Evolutionary conservation across 2,797 vertebrate species (phyloP).

Genomic region (Sus cebifrons): DNA sequence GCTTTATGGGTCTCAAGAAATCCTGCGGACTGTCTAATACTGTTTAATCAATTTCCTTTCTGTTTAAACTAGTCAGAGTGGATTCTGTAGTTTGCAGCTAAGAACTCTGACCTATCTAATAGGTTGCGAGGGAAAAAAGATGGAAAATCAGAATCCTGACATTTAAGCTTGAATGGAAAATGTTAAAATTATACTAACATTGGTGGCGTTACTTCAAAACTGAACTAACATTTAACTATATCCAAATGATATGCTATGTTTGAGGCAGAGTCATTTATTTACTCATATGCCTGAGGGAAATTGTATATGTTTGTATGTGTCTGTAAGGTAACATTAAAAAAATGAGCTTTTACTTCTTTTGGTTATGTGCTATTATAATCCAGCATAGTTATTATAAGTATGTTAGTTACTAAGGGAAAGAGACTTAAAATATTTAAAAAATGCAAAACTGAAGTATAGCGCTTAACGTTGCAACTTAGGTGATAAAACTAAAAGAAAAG

Average conservation of each 20-base stretch:
- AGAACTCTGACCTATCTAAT: slow-evolving; percentile 19
- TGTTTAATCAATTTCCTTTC: slow-evolving; percentile 48
- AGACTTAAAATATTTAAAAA: slow-evolving; percentile 53
- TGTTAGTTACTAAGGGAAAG: slow-evolving; percentile 52
- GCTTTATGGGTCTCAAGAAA: not conserved
- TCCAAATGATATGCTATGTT: slow-evolving; percentile 50
- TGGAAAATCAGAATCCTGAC: slow-evolving; percentile 47
- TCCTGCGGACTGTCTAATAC: not conserved
- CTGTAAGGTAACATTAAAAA: slow-evolving; percentile 33
- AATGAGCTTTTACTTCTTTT: slow-evolving; percentile 27
- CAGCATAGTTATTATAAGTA: slow-evolving; percentile 27
- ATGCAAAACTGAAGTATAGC: not conserved
- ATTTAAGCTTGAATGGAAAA: slow-evolving; percentile 19
- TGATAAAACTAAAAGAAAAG: slow-evolving; percentile 56
- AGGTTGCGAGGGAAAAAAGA: not conserved
- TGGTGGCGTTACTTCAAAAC: slow-evolving; percentile 1
- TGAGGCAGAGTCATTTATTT: slow-evolving; percentile 51
- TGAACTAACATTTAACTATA: not conserved
- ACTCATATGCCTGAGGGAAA: not conserved
- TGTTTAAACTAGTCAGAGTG: slow-evolving; percentile 11
- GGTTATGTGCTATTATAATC: slow-evolving; percentile 23
- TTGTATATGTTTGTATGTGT: not conserved
- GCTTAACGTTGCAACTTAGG: slow-evolving; percentile 3
- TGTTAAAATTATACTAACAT: slow-evolving; percentile 29
- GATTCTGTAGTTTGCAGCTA: slow-evolving; percentile 40